These are phyloP conservation scores for Macrophya alboannulata DNA, from an alignment of 2,888 invertebrate species.

Conservation along the genomic window DNA sequence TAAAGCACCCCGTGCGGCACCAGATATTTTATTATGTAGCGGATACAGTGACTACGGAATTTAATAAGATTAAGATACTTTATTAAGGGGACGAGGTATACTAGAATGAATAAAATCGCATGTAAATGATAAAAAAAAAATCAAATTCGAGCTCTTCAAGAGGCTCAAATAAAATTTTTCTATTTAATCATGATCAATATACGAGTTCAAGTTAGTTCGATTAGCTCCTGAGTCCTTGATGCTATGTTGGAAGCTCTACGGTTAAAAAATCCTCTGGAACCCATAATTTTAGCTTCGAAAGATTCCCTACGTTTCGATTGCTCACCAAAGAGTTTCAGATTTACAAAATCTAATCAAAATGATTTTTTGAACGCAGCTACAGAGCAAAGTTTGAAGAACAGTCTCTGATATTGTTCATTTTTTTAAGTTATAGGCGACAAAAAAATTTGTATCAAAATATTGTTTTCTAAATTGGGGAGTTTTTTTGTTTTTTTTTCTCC, in stretches of 20 bases:
- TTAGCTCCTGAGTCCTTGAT: background rate
- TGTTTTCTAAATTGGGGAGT: background rate
- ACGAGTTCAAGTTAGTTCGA: background rate
- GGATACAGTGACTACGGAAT: background rate
- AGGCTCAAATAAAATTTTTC: background rate
- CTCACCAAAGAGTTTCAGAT: background rate
- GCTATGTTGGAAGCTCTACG: background rate
- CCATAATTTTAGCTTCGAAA: background rate
- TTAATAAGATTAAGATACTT: background rate
- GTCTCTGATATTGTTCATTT: too few relatives aligned
- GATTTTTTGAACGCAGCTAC: background rate
- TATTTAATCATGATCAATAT: background rate
- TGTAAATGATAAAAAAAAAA: background rate
- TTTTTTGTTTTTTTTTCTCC: background rate
- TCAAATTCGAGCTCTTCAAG: background rate
- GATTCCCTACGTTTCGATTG: background rate
- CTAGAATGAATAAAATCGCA: background rate
- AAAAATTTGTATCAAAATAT: background rate
- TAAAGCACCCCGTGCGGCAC: background rate
- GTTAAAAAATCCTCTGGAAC: background rate
- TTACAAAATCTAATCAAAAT: background rate
- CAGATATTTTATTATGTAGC: background rate
- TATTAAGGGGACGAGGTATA: background rate
- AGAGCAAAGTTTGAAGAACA: background rate
- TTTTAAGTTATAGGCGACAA: too few relatives aligned